Conservation (phyloP, 2,113 vertebrate species). For the Epinephelus lanceolatus region DNA sequence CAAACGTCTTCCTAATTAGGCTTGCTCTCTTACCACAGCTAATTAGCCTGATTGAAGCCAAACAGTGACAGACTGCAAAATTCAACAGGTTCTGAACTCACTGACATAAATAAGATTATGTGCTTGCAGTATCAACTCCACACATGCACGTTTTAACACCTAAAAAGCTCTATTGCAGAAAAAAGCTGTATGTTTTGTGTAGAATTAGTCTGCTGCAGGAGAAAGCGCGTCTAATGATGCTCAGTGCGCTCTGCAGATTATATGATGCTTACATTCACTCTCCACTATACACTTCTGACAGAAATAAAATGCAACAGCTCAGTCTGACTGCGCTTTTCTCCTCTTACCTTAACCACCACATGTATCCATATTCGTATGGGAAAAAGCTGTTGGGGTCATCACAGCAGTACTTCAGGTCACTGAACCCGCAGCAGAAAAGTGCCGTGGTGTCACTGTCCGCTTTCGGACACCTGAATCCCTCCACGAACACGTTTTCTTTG, state of each 20-base stretch:
- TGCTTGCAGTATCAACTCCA: background rate
- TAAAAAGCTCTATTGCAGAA: background rate
- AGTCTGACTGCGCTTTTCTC: too few relatives aligned
- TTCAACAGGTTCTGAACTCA: constrained; percentile 1
- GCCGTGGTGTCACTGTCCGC: constrained; percentile 84
- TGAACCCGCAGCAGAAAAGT: constrained; percentile 92
- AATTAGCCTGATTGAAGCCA: background rate
- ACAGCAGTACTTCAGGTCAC: constrained; percentile 92
- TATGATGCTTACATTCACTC: background rate
- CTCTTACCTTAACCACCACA: constrained; percentile 93
- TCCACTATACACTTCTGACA: background rate
- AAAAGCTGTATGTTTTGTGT: background rate
- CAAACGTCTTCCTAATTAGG: background rate
- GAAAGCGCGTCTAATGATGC: background rate
- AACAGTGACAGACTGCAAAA: background rate
- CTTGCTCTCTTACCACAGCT: background rate
- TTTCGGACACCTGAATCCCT: constrained; percentile 89
- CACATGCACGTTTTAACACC: background rate
- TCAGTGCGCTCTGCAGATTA: background rate
- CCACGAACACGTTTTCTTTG: constrained; percentile 85
- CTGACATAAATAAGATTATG: too few relatives aligned
- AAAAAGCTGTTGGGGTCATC: constrained; percentile 94
- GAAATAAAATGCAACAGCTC: background rate
- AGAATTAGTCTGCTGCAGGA: background rate
- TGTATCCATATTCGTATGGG: constrained; percentile 92